Evolutionary conservation across 2,113 vertebrate species (phyloP).

Genomic region (Leucosticte australis): DNA sequence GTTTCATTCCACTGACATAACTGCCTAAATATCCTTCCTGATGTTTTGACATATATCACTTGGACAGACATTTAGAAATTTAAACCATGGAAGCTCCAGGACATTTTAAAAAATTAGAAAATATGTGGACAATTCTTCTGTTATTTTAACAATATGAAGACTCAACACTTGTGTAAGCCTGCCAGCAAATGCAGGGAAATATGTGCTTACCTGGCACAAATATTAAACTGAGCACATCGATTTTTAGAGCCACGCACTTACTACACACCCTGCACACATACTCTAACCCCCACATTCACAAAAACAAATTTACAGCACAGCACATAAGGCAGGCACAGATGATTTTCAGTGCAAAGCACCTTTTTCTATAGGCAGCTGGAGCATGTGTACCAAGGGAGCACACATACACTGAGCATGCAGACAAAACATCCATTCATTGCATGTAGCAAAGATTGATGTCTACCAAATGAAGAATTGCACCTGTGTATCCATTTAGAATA

Average conservation of each 20-base stretch:
- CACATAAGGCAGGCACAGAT: neutral
- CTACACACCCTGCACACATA: neutral
- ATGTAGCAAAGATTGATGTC: neutral
- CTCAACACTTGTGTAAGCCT: neutral
- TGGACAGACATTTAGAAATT: neutral
- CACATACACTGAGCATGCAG: neutral
- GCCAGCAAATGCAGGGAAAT: conserved; percentile 1
- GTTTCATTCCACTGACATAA: conserved; percentile 26
- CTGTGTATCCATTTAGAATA: neutral
- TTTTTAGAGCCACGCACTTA: neutral
- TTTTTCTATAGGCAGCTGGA: neutral
- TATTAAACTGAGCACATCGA: neutral
- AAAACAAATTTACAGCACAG: neutral
- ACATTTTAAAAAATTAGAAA: neutral
- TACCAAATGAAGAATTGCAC: neutral
- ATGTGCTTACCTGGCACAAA: conserved; percentile 7
- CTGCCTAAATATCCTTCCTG: conserved; percentile 19
- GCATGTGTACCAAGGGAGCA: neutral
- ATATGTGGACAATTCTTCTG: conserved; percentile 3
- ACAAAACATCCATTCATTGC: neutral
- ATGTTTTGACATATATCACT: conserved; percentile 2
- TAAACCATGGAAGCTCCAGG: neutral
- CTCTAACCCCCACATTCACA: neutral
- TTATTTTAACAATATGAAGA: conserved; percentile 35
- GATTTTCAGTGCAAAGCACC: neutral